These are phyloP conservation scores for Delphinapterus leucas DNA, from an alignment of 2,113 vertebrate genomes.

Conservation along the genomic window DNA sequence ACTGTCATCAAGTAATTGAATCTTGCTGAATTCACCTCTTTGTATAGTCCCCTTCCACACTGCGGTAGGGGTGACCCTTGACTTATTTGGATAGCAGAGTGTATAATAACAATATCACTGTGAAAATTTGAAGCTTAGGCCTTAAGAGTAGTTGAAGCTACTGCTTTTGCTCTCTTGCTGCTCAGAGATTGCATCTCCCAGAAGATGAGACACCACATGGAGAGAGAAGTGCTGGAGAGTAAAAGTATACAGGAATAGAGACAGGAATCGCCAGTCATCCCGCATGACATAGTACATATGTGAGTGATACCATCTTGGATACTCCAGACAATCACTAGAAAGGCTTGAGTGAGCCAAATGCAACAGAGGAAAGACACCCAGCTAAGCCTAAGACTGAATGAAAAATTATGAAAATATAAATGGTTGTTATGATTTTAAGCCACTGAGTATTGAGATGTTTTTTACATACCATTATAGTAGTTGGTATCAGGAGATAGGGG, in stretches of 20 bases:
- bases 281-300: background rate
- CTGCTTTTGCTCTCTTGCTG: background rate
- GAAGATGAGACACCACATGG: background rate
- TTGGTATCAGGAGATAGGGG: background rate
- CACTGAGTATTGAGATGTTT: background rate
- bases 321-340: background rate
- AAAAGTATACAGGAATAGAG: background rate
- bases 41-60: rapidly evolving
- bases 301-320: background rate
- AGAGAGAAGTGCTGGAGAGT: background rate
- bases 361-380: background rate
- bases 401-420: background rate
- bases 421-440: background rate
- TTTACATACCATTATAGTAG: background rate
- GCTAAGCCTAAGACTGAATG: background rate
- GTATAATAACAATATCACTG: background rate
- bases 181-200: background rate
- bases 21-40: background rate
- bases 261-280: background rate
- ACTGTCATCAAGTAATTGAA: background rate
- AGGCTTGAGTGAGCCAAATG: background rate
- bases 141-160: background rate
- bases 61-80: background rate
- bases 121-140: background rate
- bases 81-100: background rate